These are phyloP conservation scores for Euphonia xanthogaster DNA, from an alignment of 2,797 vertebrate genomes.

Conservation along the genomic window DNA sequence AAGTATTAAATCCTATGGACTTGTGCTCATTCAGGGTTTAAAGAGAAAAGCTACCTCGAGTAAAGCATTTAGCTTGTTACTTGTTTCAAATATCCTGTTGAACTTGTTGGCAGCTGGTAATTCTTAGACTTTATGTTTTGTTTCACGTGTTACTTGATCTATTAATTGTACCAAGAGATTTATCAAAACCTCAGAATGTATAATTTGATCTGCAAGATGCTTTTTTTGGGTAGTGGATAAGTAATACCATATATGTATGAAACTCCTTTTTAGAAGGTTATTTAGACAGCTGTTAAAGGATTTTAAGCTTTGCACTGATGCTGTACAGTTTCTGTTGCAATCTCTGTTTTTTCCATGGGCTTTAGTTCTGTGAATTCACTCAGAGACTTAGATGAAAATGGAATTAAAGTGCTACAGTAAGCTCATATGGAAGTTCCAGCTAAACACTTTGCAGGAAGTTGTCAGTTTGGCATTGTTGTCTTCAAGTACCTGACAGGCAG, in stretches of 20 bases:
- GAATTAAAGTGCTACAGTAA: background rate
- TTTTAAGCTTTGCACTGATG: background rate
- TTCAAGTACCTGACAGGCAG: background rate
- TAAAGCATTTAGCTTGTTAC: background rate
- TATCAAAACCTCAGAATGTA: background rate
- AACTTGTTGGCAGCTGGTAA: background rate
- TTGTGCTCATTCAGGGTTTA: background rate
- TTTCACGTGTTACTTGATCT: background rate
- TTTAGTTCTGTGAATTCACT: background rate
- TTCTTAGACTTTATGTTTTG: background rate
- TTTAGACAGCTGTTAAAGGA: background rate
- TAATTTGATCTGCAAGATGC: background rate
- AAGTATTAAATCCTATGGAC: constrained; percentile 58
- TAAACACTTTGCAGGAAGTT: background rate
- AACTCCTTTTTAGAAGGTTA: background rate
- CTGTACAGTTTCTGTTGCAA: background rate
- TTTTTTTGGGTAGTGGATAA: background rate
- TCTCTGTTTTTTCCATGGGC: background rate
- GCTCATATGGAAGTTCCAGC: background rate
- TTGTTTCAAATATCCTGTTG: background rate
- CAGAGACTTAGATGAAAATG: background rate
- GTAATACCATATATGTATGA: background rate
- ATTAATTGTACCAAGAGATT: background rate
- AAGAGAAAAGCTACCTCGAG: background rate
- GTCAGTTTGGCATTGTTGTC: background rate